These are phyloP conservation scores for Strigamia transsilvanica DNA, from an alignment of 2,888 invertebrate species.

Conservation along the genomic window DNA sequence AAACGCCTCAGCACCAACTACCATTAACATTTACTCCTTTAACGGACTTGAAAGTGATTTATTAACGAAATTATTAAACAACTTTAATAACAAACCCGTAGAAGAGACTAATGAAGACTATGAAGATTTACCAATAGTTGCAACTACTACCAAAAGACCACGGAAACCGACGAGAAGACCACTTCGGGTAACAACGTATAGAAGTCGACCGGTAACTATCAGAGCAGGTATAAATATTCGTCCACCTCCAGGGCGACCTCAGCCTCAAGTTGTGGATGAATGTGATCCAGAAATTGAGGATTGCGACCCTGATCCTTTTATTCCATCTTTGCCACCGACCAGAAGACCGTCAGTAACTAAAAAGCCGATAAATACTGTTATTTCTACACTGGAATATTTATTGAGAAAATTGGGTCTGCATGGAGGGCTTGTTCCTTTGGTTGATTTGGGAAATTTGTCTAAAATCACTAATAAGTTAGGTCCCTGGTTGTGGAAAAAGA, in stretches of 20 bases:
- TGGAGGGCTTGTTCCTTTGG: slow-evolving; percentile 32
- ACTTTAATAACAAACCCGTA: not conserved
- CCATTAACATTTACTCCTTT: slow-evolving; percentile 50
- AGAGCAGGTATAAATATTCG: not conserved
- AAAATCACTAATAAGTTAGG: not conserved
- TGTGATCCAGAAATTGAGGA: slow-evolving; percentile 19
- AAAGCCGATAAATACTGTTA: not conserved
- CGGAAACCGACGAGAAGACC: slow-evolving; percentile 1
- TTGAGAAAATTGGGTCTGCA: not conserved
- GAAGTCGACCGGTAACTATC: not conserved
- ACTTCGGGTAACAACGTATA: not conserved
- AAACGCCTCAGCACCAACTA: slow-evolving; percentile 5
- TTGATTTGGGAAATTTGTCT: slow-evolving; percentile 28
- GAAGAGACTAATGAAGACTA: not conserved
- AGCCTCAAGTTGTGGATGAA: not conserved
- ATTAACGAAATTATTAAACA: not conserved
- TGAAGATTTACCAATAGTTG: not conserved
- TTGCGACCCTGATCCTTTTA: not conserved
- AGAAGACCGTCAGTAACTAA: not conserved
- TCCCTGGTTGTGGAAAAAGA: not conserved
- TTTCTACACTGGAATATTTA: not conserved
- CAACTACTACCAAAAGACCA: not conserved
- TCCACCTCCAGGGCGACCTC: not conserved
- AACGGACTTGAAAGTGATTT: slow-evolving; percentile 24
- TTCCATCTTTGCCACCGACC: not conserved